A percentile compares a stretch with the other conserved stretches of the same genome.
Evolutionary conservation across 2,888 invertebrate species (phyloP).

Genomic region (Hirtodrosophila confusa): DNA sequence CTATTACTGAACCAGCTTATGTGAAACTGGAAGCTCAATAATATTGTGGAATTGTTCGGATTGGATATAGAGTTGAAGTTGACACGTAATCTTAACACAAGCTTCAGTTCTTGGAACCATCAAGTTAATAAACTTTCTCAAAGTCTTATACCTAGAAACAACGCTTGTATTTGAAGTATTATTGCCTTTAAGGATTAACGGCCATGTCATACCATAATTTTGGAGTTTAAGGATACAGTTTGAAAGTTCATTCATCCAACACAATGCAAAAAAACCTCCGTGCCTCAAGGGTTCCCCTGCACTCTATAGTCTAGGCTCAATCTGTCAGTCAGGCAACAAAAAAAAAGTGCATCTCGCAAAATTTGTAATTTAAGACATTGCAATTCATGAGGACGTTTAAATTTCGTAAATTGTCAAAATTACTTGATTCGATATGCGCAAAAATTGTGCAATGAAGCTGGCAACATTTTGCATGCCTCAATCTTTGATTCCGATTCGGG

Average conservation of each 20-base stretch:
- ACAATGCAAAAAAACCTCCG: neutral
- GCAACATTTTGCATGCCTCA: slow-evolving; percentile 66
- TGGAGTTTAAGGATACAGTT: too few species aligned
- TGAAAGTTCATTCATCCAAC: neutral
- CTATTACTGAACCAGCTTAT: too few species aligned
- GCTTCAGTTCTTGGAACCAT: too few species aligned
- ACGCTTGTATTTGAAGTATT: too few species aligned
- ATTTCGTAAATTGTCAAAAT: slow-evolving; percentile 64
- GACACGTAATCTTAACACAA: too few species aligned
- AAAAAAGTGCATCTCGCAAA: slow-evolving; percentile 17
- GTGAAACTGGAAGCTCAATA: too few species aligned
- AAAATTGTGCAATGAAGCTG: slow-evolving; percentile 69
- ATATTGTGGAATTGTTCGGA: too few species aligned
- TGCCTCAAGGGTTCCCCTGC: neutral
- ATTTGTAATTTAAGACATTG: slow-evolving; percentile 69
- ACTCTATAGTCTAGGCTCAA: neutral
- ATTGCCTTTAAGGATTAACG: too few species aligned
- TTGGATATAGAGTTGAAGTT: too few species aligned
- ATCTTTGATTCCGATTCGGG: slow-evolving; percentile 21
- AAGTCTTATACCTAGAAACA: too few species aligned
- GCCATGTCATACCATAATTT: too few species aligned
- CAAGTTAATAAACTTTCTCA: too few species aligned
- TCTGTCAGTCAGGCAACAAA: slow-evolving; percentile 8
- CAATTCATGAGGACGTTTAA: slow-evolving; percentile 55
- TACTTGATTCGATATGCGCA: slow-evolving; percentile 63